phyloP scores from a whole-genome alignment of 2,888 invertebrate species.

The Elysia crispata region DNA sequence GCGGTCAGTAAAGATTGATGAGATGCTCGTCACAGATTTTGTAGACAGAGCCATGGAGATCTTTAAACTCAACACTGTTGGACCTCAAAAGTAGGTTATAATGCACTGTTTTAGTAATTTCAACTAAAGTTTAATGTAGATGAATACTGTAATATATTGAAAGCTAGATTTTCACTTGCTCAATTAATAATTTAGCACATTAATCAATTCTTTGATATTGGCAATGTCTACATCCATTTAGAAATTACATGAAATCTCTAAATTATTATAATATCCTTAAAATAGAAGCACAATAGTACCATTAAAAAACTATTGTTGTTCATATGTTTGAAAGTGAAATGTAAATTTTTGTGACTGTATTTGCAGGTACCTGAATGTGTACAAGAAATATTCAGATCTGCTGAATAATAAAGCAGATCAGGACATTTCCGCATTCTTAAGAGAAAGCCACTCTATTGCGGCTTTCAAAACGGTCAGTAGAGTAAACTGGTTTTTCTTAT shows the following conservation, averaged over 20 bases:
- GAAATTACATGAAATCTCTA: no score
- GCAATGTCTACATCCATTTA: no score
- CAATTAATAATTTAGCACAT: no score
- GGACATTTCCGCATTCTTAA: slow-evolving; percentile 75
- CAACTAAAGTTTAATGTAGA: no score
- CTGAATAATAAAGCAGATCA: slow-evolving; percentile 77
- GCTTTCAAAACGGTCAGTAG: slow-evolving; percentile 72
- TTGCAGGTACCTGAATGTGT: slow-evolving; percentile 72
- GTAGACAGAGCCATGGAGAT: slow-evolving; percentile 76
- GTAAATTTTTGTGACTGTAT: not conserved
- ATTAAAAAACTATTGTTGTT: no score
- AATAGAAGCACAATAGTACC: no score
- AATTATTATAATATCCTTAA: no score
- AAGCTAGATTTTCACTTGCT: no score
- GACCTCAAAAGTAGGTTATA: slow-evolving; percentile 75
- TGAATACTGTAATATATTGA: no score
- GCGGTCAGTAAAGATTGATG: slow-evolving; percentile 76
- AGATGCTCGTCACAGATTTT: slow-evolving; percentile 74
- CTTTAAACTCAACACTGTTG: slow-evolving; percentile 76
- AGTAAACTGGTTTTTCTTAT: not conserved
- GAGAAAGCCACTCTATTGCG: slow-evolving; percentile 73
- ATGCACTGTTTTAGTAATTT: no score
- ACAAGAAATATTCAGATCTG: slow-evolving; percentile 76
- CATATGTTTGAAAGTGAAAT: no score
- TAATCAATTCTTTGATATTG: no score